Evolutionary conservation across 2,797 vertebrate species (phyloP).

Genomic region (Eulemur albifrons): DNA sequence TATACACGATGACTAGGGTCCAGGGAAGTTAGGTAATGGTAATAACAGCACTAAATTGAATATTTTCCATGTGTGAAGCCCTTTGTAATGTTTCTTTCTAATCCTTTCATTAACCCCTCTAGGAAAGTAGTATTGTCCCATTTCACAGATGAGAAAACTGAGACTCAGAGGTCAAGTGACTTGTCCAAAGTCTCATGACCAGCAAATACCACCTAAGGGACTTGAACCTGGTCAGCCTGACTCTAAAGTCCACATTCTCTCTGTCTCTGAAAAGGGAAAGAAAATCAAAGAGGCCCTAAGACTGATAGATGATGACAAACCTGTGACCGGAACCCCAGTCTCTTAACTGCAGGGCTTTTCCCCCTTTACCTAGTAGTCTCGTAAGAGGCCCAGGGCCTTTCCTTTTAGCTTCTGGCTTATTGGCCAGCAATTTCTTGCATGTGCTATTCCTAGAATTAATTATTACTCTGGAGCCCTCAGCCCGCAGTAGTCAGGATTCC

Average conservation of each 20-base stretch:
- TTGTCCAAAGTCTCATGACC: not conserved
- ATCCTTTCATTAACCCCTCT: not conserved
- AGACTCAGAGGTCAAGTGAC: not conserved
- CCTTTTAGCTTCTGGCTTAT: not conserved
- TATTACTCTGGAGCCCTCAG: not conserved
- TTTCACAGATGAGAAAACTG: constrained; percentile 8
- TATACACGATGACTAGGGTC: not conserved
- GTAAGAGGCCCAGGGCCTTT: not conserved
- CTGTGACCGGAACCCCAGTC: not conserved
- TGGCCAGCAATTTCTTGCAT: not conserved
- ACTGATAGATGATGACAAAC: not conserved
- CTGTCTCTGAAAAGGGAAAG: not conserved
- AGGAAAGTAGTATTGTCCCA: not conserved
- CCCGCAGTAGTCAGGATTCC: constrained; percentile 35
- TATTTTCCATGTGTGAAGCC: not conserved
- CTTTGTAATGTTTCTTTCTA: not conserved
- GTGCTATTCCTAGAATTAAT: constrained; percentile 1
- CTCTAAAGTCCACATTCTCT: not conserved
- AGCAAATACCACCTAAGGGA: not conserved
- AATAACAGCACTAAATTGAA: not conserved
- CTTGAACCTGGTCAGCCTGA: not conserved
- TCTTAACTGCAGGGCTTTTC: not conserved
- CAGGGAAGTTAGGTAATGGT: not conserved
- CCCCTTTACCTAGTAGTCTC: not conserved
- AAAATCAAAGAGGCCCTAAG: not conserved